phyloP scores from a whole-genome alignment of 2,888 invertebrate species.

The Thymelicus lineola region DNA sequence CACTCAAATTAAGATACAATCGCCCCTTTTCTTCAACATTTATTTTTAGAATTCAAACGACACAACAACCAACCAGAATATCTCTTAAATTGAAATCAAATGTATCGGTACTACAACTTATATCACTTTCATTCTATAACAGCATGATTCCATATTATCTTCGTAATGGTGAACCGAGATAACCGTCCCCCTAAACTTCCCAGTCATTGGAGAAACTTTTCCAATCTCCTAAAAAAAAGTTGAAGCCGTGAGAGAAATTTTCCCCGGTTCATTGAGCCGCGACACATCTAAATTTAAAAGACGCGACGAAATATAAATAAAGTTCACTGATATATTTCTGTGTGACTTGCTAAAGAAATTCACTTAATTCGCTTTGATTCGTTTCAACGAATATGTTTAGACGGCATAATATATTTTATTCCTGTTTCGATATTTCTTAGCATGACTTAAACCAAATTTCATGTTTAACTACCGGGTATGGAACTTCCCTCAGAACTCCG shows the following conservation, averaged over 20 bases:
- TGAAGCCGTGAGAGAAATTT: slow-evolving; percentile 34
- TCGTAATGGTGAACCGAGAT: slow-evolving; percentile 51
- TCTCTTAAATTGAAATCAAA: slow-evolving; percentile 19
- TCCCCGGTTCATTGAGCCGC: slow-evolving; percentile 31
- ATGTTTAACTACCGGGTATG: neutral
- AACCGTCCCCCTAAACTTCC: slow-evolving; percentile 44
- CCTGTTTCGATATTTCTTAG: neutral
- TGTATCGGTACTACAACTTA: neutral
- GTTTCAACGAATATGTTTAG: slow-evolving; percentile 5
- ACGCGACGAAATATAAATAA: slow-evolving; percentile 37
- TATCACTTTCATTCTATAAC: slow-evolving; percentile 37
- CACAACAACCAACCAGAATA: slow-evolving; percentile 14
- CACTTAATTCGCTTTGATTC: slow-evolving; percentile 17
- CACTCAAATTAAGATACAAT: slow-evolving; percentile 19
- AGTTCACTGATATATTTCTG: slow-evolving; percentile 33
- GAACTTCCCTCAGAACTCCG: neutral
- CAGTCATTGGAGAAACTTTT: slow-evolving; percentile 58
- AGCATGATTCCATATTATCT: slow-evolving; percentile 43
- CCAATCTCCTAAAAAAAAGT: slow-evolving; percentile 54
- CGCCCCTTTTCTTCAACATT: slow-evolving; percentile 3
- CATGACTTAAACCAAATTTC: neutral
- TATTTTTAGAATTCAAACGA: slow-evolving; percentile 13
- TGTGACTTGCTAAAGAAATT: slow-evolving; percentile 33
- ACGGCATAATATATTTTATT: neutral
- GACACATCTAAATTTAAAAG: slow-evolving; percentile 38